phyloP scores from a whole-genome alignment of 2,888 invertebrate species.

The Heliconius cydno region DNA sequence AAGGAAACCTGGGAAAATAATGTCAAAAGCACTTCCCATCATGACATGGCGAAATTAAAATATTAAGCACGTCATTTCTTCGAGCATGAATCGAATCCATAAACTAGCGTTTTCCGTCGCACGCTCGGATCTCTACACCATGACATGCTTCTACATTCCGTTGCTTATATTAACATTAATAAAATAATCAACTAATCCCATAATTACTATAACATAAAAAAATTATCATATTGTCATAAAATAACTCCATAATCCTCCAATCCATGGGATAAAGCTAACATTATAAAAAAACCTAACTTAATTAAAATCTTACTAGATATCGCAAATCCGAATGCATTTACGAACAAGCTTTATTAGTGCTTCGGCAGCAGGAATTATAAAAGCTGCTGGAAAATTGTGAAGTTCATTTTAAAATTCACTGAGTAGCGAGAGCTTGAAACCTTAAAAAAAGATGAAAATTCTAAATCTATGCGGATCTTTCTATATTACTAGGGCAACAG shows the following conservation, averaged over 20 bases:
- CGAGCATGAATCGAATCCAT: too few species aligned
- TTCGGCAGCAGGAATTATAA: slow-evolving; percentile 11
- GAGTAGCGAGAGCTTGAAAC: background rate
- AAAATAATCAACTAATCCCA: background rate
- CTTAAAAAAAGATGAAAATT: background rate
- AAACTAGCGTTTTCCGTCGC: too few species aligned
- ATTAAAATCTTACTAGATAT: slow-evolving; percentile 8
- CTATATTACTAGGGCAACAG: background rate
- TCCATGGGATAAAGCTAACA: background rate
- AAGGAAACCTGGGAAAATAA: background rate
- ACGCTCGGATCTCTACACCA: too few species aligned
- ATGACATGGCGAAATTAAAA: background rate
- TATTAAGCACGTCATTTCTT: background rate
- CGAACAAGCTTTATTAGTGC: slow-evolving; percentile 2
- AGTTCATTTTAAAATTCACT: slow-evolving; percentile 15
- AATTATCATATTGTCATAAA: background rate
- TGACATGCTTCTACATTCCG: too few species aligned
- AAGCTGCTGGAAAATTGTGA: slow-evolving; percentile 16
- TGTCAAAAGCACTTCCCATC: too few species aligned
- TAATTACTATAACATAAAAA: background rate
- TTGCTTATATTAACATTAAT: background rate
- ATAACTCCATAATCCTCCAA: background rate
- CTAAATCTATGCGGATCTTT: background rate
- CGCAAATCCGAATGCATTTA: slow-evolving; percentile 7
- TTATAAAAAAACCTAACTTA: background rate